These are phyloP conservation scores for Takifugu flavidus DNA, from an alignment of 2,113 vertebrate species.

Conservation along the genomic window DNA sequence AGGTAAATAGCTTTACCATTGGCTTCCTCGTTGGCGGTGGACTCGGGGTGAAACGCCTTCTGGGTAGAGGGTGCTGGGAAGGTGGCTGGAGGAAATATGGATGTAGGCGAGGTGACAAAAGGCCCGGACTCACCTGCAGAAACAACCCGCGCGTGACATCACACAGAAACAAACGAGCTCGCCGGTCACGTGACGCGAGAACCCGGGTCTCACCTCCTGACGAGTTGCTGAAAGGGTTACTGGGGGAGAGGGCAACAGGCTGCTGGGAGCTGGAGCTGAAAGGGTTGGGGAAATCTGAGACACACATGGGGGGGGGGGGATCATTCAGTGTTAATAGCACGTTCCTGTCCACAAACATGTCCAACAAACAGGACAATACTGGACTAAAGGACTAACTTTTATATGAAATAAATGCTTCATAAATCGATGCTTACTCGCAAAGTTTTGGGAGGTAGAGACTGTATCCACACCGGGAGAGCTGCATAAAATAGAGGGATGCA, in stretches of 20 bases:
- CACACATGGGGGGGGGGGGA: constrained; percentile 18
- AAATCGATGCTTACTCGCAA: constrained; percentile 67
- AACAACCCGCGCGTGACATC: background rate
- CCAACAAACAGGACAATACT: too few species aligned
- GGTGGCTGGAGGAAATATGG: constrained; percentile 66
- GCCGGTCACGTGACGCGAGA: background rate
- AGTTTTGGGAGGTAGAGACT: constrained; percentile 63
- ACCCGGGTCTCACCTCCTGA: constrained; percentile 72
- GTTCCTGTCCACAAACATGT: constrained; percentile 32
- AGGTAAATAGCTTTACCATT: constrained; percentile 59
- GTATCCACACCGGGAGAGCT: constrained; percentile 75
- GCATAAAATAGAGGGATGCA: background rate
- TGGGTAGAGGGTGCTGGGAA: constrained; percentile 62
- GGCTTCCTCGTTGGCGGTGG: constrained; percentile 65
- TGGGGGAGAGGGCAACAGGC: constrained; percentile 75
- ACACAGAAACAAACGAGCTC: too few species aligned
- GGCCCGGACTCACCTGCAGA: constrained; percentile 62
- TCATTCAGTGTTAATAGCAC: constrained; percentile 37
- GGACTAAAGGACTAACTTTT: too few species aligned
- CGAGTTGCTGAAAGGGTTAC: constrained; percentile 85
- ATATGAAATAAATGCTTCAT: too few species aligned
- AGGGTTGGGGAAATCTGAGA: constrained; percentile 82
- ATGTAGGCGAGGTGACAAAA: constrained; percentile 65
- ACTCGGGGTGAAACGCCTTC: constrained; percentile 70
- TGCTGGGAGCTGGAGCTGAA: constrained; percentile 74